Percentiles rank a stretch among this genome's conserved stretches.
phyloP scores from a whole-genome alignment of 1,140 invertebrate species.

The Stegodyphus mimosarum region DNA sequence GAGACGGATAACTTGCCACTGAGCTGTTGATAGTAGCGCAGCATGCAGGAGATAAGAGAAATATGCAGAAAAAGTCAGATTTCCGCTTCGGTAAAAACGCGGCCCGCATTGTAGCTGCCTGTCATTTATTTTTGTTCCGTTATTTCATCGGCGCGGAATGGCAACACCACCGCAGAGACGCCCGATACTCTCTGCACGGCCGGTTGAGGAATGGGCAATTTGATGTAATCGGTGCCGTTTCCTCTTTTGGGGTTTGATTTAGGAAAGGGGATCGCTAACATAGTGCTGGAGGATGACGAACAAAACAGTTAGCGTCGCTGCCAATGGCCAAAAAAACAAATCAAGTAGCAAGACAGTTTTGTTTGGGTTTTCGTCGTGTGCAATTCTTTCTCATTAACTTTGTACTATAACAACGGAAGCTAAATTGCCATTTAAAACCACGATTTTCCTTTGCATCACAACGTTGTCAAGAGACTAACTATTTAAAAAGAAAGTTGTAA shows the following conservation, averaged over 20 bases:
- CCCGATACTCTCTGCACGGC: conserved; percentile 6
- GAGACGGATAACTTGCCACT: conserved; percentile 13
- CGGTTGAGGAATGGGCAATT: conserved; percentile 60
- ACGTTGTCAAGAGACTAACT: too few relatives aligned
- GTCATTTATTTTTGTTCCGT: conserved; percentile 58
- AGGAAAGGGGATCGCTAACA: conserved; percentile 16
- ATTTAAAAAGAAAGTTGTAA: too few relatives aligned
- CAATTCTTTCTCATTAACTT: too few relatives aligned
- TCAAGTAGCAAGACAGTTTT: too few relatives aligned
- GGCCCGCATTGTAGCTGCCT: conserved; percentile 47
- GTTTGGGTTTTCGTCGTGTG: too few relatives aligned
- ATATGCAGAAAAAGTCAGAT: conserved; percentile 60
- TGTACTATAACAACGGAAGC: too few relatives aligned
- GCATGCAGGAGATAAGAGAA: conserved; percentile 42
- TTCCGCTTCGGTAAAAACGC: conserved; percentile 55
- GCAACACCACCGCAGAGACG: conserved; percentile 46
- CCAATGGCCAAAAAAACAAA: too few relatives aligned
- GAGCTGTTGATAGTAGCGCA: conserved; percentile 51
- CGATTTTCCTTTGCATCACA: too few relatives aligned
- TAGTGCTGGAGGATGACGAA: background rate
- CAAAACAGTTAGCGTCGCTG: too few relatives aligned
- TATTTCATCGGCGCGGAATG: conserved; percentile 46
- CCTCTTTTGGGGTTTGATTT: background rate
- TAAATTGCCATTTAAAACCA: too few relatives aligned
- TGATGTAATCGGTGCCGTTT: conserved; percentile 57